Conservation (phyloP, 2,888 invertebrate genomes). For the Chrysina gloriosa region DNA sequence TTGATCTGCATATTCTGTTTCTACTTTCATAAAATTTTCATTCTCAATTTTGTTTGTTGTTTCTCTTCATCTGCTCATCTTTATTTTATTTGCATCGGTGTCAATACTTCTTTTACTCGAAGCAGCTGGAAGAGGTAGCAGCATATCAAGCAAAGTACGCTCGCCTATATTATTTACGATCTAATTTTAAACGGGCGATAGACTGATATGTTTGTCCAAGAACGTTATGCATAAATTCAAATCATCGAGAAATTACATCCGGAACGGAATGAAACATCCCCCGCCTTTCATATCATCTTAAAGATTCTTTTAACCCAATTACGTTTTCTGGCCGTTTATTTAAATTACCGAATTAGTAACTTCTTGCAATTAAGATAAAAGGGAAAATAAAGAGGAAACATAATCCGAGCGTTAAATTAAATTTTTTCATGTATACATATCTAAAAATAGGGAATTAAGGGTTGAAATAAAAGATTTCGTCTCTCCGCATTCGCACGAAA, state of each 20-base stretch:
- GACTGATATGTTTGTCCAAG: neutral
- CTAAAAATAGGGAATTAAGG: too few species aligned
- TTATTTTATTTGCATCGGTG: constrained; percentile 29
- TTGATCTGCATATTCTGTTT: neutral
- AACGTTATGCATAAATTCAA: neutral
- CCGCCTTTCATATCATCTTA: too few species aligned
- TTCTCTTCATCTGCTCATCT: constrained; percentile 20
- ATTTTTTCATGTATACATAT: too few species aligned
- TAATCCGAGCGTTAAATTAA: too few species aligned
- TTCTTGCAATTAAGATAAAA: too few species aligned
- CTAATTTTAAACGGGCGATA: constrained; percentile 1
- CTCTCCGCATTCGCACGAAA: too few species aligned
- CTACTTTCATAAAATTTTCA: constrained; percentile 22
- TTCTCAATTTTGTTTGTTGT: constrained; percentile 20
- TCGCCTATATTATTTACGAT: neutral
- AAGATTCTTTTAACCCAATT: too few species aligned
- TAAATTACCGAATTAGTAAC: too few species aligned
- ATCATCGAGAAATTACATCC: neutral
- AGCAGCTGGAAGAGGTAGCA: neutral
- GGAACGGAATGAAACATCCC: neutral
- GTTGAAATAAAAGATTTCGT: too few species aligned
- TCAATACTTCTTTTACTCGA: constrained; percentile 16
- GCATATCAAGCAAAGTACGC: neutral
- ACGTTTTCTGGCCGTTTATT: too few species aligned
- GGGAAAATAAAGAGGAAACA: too few species aligned